Base-by-base conservation (phyloP, 2,797 vertebrate species). In the Sebastes paucispinis region DNA sequence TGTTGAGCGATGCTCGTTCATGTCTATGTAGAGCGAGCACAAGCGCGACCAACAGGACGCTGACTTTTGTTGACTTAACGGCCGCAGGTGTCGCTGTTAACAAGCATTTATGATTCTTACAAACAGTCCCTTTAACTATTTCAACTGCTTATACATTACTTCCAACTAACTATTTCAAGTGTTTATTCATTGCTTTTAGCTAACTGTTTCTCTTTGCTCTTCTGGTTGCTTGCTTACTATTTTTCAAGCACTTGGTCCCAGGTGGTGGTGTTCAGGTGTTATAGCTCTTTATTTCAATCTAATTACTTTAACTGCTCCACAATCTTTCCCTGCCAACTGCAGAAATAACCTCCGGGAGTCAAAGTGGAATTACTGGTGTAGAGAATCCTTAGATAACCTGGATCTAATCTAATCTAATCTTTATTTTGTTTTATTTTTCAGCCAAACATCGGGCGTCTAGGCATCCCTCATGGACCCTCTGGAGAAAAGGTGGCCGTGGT, bases 401-500 rank as follows among this genome's bases (percentile, higher is more conserved):
- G 43, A n/a, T 39, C 7, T 32, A 32, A 32, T 10, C 1, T 36
- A 36, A 36, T 36, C 1, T 36, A 36, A 36, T 36, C 34, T 36
- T 36, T 36, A 13, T 36, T 36, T 36, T 36, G 11, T 36, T 60
- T 60, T 88, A 34, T 90, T 83, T 83, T 82, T 22, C 93, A 99
- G 98, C 98, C 98, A 2, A 97, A 98, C 92, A 98, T 99, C 2
- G 97, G 97, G 24, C 96, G 97, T 11, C 91, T 98, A 52, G 98
- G 98, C 67, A 94, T 98, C 90, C 97, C 98, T 32, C 97, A 98
- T 0, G 98, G 98, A n/a, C 98, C 98, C 0, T 99, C 98, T 0
- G 97, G 97, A 29, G 98, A 99, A 88, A 99, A 99, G 91, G 97
- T 99, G 91, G 98, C 98, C 0, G 97, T 99, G 82, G 98, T 99